These are phyloP conservation scores for Drosophila eugracilis DNA, from an alignment of 1,140 invertebrate species.

Conservation along the genomic window DNA sequence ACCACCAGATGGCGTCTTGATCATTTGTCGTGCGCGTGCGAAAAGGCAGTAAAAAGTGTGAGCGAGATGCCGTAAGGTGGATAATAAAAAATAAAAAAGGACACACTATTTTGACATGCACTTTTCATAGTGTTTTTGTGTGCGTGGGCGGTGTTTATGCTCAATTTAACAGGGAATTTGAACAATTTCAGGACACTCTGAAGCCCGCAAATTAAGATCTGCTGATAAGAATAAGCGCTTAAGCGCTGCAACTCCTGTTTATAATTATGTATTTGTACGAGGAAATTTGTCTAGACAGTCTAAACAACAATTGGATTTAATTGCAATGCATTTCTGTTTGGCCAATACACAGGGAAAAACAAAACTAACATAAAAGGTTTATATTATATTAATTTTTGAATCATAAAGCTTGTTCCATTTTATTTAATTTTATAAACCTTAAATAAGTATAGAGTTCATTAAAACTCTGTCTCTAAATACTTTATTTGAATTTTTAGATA, in stretches of 20 bases:
- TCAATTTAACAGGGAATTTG: conserved; percentile 74
- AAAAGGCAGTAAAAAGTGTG: conserved; percentile 29
- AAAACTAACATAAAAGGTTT: background rate
- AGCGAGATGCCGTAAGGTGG: conserved; percentile 5
- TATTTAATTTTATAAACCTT: too few relatives aligned
- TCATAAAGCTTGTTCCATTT: too few relatives aligned
- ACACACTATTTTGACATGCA: conserved; percentile 53
- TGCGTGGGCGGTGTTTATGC: conserved; percentile 35
- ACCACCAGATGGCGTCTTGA: conserved; percentile 48
- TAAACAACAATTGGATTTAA: conserved; percentile 36
- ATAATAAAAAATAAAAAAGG: conserved; percentile 20
- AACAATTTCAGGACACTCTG: conserved; percentile 51
- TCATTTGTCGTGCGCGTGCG: conserved; percentile 40
- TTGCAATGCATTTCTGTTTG: conserved; percentile 46
- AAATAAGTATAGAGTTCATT: too few relatives aligned
- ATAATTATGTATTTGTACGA: conserved; percentile 35
- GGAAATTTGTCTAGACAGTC: conserved; percentile 77
- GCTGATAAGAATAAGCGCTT: conserved; percentile 27
- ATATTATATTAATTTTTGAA: too few relatives aligned
- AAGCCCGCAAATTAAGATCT: conserved; percentile 53
- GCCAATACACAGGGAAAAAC: conserved; percentile 5
- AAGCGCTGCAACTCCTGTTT: conserved; percentile 1
- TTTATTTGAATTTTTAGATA: background rate
- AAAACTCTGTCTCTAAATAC: too few relatives aligned
- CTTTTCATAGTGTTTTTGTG: conserved; percentile 12